Evolutionary conservation across 2,113 vertebrate genomes (phyloP).

Genomic region (Cromileptes altivelis): DNA sequence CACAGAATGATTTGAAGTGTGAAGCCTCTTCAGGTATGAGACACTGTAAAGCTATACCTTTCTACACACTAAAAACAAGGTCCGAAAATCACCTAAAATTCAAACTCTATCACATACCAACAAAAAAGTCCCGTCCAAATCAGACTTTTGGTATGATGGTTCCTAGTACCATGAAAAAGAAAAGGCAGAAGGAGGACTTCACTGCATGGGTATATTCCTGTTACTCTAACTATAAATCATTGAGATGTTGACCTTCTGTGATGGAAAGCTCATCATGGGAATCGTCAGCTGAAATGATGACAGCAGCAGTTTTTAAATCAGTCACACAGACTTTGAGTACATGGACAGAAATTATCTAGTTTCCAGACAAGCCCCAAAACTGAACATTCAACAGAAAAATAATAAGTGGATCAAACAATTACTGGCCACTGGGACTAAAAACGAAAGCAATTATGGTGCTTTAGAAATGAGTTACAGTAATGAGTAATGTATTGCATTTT

Average conservation of each 20-base stretch:
- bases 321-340: not conserved
- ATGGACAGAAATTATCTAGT: not conserved
- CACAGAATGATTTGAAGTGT: not conserved
- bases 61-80: not conserved
- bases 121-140: not conserved
- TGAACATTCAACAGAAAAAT: slow-evolving; percentile 53
- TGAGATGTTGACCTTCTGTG: not conserved
- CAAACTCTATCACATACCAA: not conserved
- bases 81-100: not conserved
- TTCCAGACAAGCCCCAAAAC: slow-evolving; percentile 28
- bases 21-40: not conserved
- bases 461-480: slow-evolving; percentile 71
- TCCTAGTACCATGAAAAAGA: not conserved
- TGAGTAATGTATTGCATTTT: slow-evolving; percentile 70
- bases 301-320: slow-evolving; percentile 4
- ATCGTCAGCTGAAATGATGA: not conserved
- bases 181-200: not conserved
- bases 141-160: not conserved
- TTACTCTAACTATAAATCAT: not conserved
- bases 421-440: slow-evolving; percentile 57
- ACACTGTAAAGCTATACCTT: not conserved
- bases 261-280: not conserved
- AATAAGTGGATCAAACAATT: slow-evolving; percentile 56
- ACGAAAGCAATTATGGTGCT: slow-evolving; percentile 52
- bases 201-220: not conserved